phyloP scores from a whole-genome alignment of 2,888 invertebrate species.

The Troides helena region DNA sequence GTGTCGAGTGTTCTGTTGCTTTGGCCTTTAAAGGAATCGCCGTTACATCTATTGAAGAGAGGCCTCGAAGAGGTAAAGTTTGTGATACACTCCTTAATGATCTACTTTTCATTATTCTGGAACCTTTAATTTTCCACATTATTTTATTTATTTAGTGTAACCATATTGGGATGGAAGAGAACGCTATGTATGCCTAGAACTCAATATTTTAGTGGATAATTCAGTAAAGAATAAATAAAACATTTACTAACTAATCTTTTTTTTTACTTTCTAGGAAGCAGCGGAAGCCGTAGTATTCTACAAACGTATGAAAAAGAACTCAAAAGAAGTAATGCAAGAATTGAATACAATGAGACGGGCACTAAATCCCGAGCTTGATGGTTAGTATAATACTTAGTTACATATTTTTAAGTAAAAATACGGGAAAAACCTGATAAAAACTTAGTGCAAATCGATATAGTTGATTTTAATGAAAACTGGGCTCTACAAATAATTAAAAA shows the following conservation, averaged over 20 bases:
- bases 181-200: no score
- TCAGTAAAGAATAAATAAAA: no score
- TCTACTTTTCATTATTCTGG: no score
- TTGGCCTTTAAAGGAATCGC: conserved; percentile 50
- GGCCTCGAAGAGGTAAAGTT: conserved; percentile 41
- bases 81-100: not conserved
- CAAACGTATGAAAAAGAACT: conserved; percentile 42
- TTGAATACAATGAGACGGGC: conserved; percentile 45
- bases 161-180: no score
- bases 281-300: conserved; percentile 55
- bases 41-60: conserved; percentile 36
- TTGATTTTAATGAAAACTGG: not conserved
- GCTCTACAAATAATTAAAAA: no score
- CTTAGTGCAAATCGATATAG: not conserved
- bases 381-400: conserved; percentile 21
- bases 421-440: not conserved
- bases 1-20: conserved; percentile 41
- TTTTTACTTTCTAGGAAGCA: conserved; percentile 51
- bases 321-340: conserved; percentile 50
- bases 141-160: no score
- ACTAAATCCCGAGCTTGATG: conserved; percentile 45
- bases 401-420: not conserved
- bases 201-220: no score
- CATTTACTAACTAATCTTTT: no score
- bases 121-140: no score